Base-by-base conservation (phyloP, 1,140 invertebrate species). In the Philotrypesis tridentata region DNA sequence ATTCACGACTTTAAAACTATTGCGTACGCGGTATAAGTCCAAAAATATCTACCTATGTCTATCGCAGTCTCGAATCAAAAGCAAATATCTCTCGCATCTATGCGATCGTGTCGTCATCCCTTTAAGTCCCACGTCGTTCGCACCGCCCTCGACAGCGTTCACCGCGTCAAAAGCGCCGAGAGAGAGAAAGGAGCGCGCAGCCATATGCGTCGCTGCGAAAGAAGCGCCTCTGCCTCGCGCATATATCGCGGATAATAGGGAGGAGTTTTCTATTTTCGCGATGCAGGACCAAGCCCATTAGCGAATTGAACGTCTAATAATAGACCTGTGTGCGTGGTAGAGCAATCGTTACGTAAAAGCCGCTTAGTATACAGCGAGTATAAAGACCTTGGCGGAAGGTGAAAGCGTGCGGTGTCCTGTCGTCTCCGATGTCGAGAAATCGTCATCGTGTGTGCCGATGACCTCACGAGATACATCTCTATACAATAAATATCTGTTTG, bases 261-360 rank as follows among this genome's bases (percentile, higher is more conserved):
- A 27, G 63, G 23, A 29, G 63, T 17, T 27, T 11, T 65, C 0
- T 65, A 12, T 29, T 65, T 8, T 27, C 23, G 63, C 8, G 63
- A 2, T 37, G 61, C 55, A 86, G 78, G 81, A 79, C 68, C 79
- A 40, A 82, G 79, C 63, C 75, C 85, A 85, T 86, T 86, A 86
- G 83, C 83, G 85, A 85, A 87, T 87, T 85, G 82, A 29, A 40
- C 40, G 83, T 68, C 82, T 87, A 86, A 87, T 86, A 85, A 87
- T 87, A 86, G 78, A 31, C 17, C 80, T 25, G 17, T 72, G 29
- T 70, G 63, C 65, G 29, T 8, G 14, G 29, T 68, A 43, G 81
- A 23, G n/a, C n/a, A 14, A 43, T 43, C 23, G 63, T 65, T 65
- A 65, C 63, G 63, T 65, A 65, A 65, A 29, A 17, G 63, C n/a